Evolutionary conservation across 2,113 vertebrate species (phyloP).

Genomic region (Cinclus mexicanus): DNA sequence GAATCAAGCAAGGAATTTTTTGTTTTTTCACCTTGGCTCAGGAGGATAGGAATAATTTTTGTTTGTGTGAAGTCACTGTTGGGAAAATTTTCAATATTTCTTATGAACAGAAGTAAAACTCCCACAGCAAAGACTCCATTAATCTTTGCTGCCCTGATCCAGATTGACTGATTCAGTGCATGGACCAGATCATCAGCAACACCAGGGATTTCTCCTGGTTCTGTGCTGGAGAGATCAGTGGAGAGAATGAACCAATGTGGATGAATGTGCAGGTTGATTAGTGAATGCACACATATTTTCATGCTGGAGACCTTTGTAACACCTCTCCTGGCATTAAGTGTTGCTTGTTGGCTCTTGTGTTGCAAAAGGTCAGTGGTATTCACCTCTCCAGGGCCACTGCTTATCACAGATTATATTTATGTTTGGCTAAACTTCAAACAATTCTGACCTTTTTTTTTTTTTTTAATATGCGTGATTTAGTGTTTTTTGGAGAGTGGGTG

Average conservation of each 20-base stretch:
- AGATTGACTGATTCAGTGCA: slow-evolving; percentile 18
- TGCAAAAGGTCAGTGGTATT: slow-evolving; percentile 64
- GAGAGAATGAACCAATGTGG: background rate
- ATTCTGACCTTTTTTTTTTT: slow-evolving; percentile 54
- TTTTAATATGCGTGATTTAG: slow-evolving; percentile 37
- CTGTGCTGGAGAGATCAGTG: background rate
- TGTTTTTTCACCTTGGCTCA: background rate
- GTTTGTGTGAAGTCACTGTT: background rate
- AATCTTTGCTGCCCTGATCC: slow-evolving; percentile 49
- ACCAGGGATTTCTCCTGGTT: background rate
- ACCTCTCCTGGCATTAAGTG: background rate
- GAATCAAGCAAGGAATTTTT: background rate
- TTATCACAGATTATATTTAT: slow-evolving; percentile 65
- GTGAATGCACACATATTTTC: background rate
- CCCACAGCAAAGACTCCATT: background rate
- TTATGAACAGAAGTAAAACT: slow-evolving; percentile 19
- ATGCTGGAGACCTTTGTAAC: background rate
- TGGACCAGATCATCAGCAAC: slow-evolving; percentile 8
- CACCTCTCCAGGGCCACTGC: slow-evolving; percentile 9
- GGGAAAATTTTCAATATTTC: background rate
- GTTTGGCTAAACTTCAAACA: slow-evolving; percentile 65
- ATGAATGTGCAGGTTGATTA: background rate
- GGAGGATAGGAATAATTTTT: background rate
- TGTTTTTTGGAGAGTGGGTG: slow-evolving; percentile 14
- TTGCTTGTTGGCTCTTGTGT: slow-evolving; percentile 11